Base-by-base conservation (phyloP, 2,888 invertebrate genomes). In the Baccha elongata region DNA sequence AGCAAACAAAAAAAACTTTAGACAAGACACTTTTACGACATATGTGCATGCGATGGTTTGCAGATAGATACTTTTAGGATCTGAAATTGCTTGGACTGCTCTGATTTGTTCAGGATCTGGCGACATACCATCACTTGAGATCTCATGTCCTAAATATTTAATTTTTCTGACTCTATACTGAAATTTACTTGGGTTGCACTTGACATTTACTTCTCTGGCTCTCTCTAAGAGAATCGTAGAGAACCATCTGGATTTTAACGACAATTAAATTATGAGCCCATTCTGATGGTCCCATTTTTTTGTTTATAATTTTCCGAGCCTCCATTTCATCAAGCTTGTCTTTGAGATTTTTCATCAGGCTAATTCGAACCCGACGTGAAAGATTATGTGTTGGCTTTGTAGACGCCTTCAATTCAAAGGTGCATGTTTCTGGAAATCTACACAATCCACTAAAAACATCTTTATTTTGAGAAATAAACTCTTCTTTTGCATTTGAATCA, bases 21-120 rank as follows among this genome's bases (percentile, higher is more conserved):
- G n/a, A n/a, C n/a, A n/a, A n/a, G n/a, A n/a, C n/a, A n/a, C n/a
- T n/a, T n/a, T n/a, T n/a, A n/a, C n/a, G n/a, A n/a, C n/a, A n/a
- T n/a, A n/a, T n/a, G n/a, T n/a, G n/a, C n/a, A n/a, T n/a, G n/a
- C n/a, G n/a, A n/a, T n/a, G n/a, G n/a, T n/a, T n/a, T n/a, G n/a
- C n/a, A n/a, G n/a, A n/a, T n/a, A n/a, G n/a, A n/a, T 84, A 84
- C 85, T 84, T 55, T 85, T 72, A 13, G 86, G 86, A 23, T 62
- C 44, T 19, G 78, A 52, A 37, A 87, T 50, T n/a, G 17, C 62
- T 72, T 40, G 26, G 26, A 69, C 50, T 3, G 71, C 62, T n/a
- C 32, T 52, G 1, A 72, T 73, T 10, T 62, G 4, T 13, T 58
- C 50, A 29, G 32, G 58, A 40, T 84, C 29, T 26, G 68, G 55